Evolutionary conservation across 2,888 invertebrate species (phyloP), one percentile per base, ranked within the genome.

Genomic region (Trichacis sp.): DNA sequence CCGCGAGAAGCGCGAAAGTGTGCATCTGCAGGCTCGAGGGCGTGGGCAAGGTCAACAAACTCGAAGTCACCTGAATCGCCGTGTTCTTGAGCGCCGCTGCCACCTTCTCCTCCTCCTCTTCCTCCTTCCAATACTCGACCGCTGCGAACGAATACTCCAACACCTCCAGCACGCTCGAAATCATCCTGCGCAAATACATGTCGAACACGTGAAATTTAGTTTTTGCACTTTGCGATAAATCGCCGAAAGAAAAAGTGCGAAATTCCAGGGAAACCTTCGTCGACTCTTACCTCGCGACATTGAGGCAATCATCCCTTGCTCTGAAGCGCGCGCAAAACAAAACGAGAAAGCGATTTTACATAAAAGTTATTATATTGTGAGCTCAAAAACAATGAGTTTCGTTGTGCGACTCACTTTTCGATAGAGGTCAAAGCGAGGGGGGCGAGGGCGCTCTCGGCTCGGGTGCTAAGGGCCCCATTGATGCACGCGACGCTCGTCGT

Each of bases 1-100:
- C 92, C 0, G 95, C 91, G 71, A 98, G 85, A 59, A 97, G 88
- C 20, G 92, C 92, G 77, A 95, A 95, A 1, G 95, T 93, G 64
- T 92, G 91, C 54, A 91, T 88, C 80, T 93, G 92, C 4, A 94
- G 90, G 8, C 88, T 87, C 49, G 89, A 87, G 1, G 92, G 91
- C 12, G 92, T 91, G 1, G 93, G 92, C 69, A 93, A 81, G 12
- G 91, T 89, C 33, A 94, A 79, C 40, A 92, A 84, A 64, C 86
- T 85, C 0, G 91, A 91, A 4, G 91, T 89, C 3, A 92, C 88
- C 48, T 90, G 89, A 18, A 92, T 85, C 0, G 92, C 89, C 18
- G 87, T 86, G 15, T 87, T 84, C 70, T 88, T 87, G 53, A 87
- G 82, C 2, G 77, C 81, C 2, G 86, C 73, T 42, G n/a, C n/a